Base-by-base conservation (phyloP, 37 sponge, comb jelly and placozoan species). In the Chondrosia reniformis region DNA sequence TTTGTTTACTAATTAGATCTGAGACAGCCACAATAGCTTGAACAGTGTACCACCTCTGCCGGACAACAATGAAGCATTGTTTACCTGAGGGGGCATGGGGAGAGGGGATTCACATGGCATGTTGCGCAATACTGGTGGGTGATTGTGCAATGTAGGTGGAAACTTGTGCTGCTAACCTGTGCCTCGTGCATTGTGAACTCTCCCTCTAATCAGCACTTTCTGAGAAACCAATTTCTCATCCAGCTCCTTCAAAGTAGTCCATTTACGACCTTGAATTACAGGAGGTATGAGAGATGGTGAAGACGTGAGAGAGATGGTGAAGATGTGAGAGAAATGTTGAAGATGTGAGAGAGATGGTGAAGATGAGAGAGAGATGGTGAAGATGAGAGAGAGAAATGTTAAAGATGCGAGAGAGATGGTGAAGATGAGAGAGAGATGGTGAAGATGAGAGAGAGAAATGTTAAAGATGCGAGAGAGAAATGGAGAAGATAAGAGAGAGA, bases 1-100 rank as follows among this genome's bases (percentile, higher is more conserved):
- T 98, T 69, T 89, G 93, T 63, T 98, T 94, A 80, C 99, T 98
- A 42, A 90, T 49, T 38, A 42, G 71, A 3, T 92, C 87, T 0
- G 74, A 66, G 27, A 95, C 87, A 27, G 82, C 80, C 17, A 86
- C 59, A 10, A 98, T 87, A 10, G 92, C 90, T 64, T 98, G 99
- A 3, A 98, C 89, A 9, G 93, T 95, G 84, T 82, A 81, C 64
- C 88, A 85, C 41, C 87, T 95, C 44, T 95, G 95, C 45, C 99
- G 74, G 27, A 98, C 76, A 27, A 89, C 84, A 31, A 98, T 36
- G 87, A 98, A 98, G 32, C 99, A 94, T 63, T 92, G 86, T 36
- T 94, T 92, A 15, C 91, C 91, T 90, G 63, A 8, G 40, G 33
- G 12, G 19, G 39, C 2, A 55, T 4, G 25, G 58, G 40, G 28